Evolutionary conservation across 2,797 vertebrate species (phyloP), one percentile per base, ranked within the genome.

Genomic region (Denticeps clupeoides): DNA sequence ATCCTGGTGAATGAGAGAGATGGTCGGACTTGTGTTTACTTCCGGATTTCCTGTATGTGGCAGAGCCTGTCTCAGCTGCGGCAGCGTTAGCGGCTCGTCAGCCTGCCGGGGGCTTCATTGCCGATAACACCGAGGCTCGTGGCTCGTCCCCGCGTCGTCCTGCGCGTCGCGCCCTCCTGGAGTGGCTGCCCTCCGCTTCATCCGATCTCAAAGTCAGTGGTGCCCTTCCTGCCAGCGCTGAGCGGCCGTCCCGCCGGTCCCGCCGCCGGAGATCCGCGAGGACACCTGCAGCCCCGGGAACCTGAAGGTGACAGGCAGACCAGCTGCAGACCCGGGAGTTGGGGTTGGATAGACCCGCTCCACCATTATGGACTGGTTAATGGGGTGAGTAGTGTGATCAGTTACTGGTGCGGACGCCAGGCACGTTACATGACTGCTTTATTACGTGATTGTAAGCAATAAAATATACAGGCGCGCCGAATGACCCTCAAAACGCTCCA

Each of bases 301-400:
- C 13, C n/a, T 38, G 53, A 32, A 27, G 23, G 29, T 47, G 38
- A 40, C 22, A 29, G 24, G 22, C 47, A 24, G 27, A 47, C 33
- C 45, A 38, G 35, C 35, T 63, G 29, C 22, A 45, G 31, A 19
- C 45, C 40, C 27, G 49, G 22, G 48, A 21, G 51, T 43, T 31
- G 26, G 54, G 47, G 45, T 43, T 49, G 62, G 62, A 62, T 45
- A 62, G 43, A 43, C 45, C 47, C 52, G 44, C 41, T 43, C 52
- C 33, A n/a, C 50, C 54, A 63, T 59, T 79, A 86, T 86, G 85
- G 84, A 86, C 70, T 87, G 84, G 85, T 75, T 86, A 27, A 86
- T 87, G 83, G 84, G 84, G 84, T 82, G 68, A 86, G 84, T 65
- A 7, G 4, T 38, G 35, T 38, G 51, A 47, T 26, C 12, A 10